Base-by-base conservation (phyloP, 1,140 invertebrate genomes). In the Himalopsyche phryganea region DNA sequence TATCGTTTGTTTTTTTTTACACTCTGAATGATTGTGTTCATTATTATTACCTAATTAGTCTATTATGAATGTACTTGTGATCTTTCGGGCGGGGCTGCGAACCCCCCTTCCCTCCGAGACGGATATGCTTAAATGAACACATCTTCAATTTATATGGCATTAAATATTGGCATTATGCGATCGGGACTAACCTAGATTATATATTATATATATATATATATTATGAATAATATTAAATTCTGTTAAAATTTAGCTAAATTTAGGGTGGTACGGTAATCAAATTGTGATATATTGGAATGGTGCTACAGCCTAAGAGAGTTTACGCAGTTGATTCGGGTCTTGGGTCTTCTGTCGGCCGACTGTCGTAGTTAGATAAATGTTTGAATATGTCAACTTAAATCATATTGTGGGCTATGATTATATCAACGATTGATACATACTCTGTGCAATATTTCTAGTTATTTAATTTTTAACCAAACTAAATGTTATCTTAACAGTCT, bases 401-500 rank as follows among this genome's bases (percentile, higher is more conserved):
- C 61, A 63, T 57, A 56, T 67, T 69, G 76, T 73, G 76, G 74
- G 76, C 74, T 73, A 75, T 75, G 76, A 77, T 76, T 69, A 77
- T 77, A 77, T 77, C 71, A 77, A 75, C 72, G 70, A 73, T 63
- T 63, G 74, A 77, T 76, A 76, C 75, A 77, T 78, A 78, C 75
- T 78, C 76, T 77, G 79, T 81, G 79, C 79, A 81, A 81, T 81
- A 81, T 81, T 77, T 79, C 79, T 81, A 81, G 79, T 81, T 81
- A 79, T 80, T 79, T 79, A 77, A 78, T 79, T 77, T 75, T 74
- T 78, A 78, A 78, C 76, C 76, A 78, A 78, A 77, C 76, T 78
- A 78, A 77, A 77, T 69, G 72, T 77, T 77, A 76, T 76, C 73
- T 75, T 76, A 76, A 77, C 61, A 76, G 72, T 70, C 48, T 52